These are phyloP conservation scores for Saccopteryx leptura DNA, from an alignment of 2,113 vertebrate genomes.

Conservation along the genomic window DNA sequence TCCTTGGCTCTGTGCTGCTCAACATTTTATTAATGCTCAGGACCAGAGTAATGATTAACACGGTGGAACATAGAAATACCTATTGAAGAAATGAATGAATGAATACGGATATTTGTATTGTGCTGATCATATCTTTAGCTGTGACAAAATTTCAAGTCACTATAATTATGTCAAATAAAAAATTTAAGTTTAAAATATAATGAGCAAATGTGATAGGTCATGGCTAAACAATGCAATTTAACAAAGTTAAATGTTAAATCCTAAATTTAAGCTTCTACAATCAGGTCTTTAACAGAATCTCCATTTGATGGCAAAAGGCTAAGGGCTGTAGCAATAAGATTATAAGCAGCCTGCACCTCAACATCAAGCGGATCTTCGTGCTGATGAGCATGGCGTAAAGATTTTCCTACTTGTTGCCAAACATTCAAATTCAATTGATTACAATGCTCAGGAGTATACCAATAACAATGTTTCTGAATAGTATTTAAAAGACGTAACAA, in stretches of 20 bases:
- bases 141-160: background rate
- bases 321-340: too few relatives aligned
- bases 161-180: background rate
- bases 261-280: background rate
- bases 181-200: slow-evolving; percentile 25
- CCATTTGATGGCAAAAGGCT: too few relatives aligned
- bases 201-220: background rate
- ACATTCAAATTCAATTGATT: too few relatives aligned
- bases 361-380: too few relatives aligned
- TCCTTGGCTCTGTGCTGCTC: background rate
- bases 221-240: slow-evolving; percentile 20
- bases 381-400: too few relatives aligned
- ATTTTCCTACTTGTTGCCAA: too few relatives aligned
- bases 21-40: background rate
- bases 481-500: too few relatives aligned
- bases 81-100: background rate
- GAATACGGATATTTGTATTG: background rate
- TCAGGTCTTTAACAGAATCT: background rate
- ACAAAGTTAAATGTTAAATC: background rate
- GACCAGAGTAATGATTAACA: background rate
- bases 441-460: too few relatives aligned
- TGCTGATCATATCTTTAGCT: background rate
- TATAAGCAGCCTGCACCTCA: too few relatives aligned
- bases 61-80: background rate
- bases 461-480: too few relatives aligned